Conservation (phyloP, 2,113 vertebrate species). For the Gadus chalcogrammus region DNA sequence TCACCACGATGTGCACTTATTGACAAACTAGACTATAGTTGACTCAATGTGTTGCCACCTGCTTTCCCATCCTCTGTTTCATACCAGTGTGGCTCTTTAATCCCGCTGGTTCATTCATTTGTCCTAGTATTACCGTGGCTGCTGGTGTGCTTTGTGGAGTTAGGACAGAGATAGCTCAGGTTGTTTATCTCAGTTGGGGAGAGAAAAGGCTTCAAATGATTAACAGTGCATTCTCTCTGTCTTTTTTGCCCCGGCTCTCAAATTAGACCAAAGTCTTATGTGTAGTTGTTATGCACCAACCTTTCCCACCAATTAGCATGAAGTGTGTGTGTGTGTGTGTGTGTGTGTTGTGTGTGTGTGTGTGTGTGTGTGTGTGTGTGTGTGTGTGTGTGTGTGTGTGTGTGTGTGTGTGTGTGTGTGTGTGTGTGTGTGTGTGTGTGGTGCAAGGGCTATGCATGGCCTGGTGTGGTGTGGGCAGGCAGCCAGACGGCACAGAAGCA, state of each 20-base stretch:
- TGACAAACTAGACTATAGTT: too few relatives aligned
- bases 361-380: conserved; percentile 17
- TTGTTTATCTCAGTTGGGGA: conserved; percentile 27
- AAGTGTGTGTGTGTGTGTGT: conserved; percentile 18
- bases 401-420: conserved; percentile 44
- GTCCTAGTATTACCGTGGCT: too few relatives aligned
- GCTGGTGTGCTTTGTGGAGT: too few relatives aligned
- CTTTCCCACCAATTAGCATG: conserved; percentile 62
- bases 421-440: conserved; percentile 23
- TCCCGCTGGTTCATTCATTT: too few relatives aligned
- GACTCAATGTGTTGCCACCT: too few relatives aligned
- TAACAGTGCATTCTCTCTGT: conserved; percentile 46
- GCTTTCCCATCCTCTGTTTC: too few relatives aligned
- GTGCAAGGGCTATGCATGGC: neutral
- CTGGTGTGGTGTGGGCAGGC: conserved; percentile 43
- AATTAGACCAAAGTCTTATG: conserved; percentile 50
- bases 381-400: conserved; percentile 16
- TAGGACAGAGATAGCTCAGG: neutral
- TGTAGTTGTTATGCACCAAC: conserved; percentile 55
- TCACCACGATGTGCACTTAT: too few relatives aligned
- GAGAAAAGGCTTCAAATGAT: conserved; percentile 46
- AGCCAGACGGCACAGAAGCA: conserved; percentile 45
- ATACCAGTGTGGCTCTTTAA: too few relatives aligned
- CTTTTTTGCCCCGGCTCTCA: conserved; percentile 3
- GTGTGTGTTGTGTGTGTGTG: conserved; percentile 23